These are phyloP conservation scores for Parus major DNA, from an alignment of 2,113 vertebrate genomes.

Conservation along the genomic window DNA sequence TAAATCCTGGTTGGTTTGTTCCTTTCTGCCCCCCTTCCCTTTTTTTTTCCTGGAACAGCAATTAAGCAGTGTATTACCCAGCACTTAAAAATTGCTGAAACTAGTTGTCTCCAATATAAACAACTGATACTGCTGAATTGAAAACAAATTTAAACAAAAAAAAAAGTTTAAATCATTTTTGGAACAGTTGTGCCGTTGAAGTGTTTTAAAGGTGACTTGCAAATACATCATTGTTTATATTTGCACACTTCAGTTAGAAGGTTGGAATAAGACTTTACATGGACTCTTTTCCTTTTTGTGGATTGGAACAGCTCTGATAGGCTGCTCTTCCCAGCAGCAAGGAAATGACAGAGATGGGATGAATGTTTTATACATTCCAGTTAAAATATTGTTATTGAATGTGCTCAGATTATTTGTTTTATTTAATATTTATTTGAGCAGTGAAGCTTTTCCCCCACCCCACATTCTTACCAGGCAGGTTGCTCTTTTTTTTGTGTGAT, in stretches of 20 bases:
- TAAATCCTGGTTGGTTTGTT: neutral
- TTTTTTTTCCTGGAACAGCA: neutral
- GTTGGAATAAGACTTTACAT: neutral
- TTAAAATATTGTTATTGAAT: neutral
- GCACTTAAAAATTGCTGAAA: neutral
- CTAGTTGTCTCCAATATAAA: neutral
- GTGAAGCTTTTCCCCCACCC: neutral
- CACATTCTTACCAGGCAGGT: neutral
- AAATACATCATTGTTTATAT: neutral
- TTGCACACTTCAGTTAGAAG: neutral
- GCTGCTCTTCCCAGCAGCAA: neutral
- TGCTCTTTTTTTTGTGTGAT: neutral
- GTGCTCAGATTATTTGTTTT: neutral
- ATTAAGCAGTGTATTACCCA: neutral
- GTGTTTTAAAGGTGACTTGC: neutral
- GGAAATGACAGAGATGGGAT: neutral
- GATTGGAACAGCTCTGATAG: neutral
- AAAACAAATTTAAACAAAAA: neutral
- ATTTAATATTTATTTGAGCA: neutral
- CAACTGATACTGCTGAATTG: neutral
- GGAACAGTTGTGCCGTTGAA: neutral
- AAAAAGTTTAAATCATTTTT: neutral
- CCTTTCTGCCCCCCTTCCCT: accelerated
- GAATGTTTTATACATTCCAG: neutral
- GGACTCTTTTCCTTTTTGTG: neutral